phyloP scores from a whole-genome alignment of 1,140 invertebrate species.

The Oncopeltus fasciatus region DNA sequence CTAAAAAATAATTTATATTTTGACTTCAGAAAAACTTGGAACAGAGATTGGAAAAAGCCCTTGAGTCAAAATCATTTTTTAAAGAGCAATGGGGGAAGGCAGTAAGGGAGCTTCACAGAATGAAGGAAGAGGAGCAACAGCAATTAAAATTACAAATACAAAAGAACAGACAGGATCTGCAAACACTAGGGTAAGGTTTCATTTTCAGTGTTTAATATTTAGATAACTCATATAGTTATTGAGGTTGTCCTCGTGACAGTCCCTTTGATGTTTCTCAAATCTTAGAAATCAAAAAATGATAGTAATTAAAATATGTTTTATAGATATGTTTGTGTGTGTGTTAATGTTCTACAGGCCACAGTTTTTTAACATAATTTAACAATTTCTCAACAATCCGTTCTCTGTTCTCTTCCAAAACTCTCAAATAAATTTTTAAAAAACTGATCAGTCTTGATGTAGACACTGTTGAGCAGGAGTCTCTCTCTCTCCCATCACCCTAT shows the following conservation, averaged over 20 bases:
- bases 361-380: neutral
- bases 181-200: slow-evolving; percentile 7
- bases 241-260: neutral
- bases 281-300: neutral
- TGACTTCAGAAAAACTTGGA: slow-evolving; percentile 36
- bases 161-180: slow-evolving; percentile 13
- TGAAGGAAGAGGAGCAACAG: slow-evolving; percentile 27
- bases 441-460: no score
- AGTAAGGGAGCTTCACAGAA: slow-evolving; percentile 37
- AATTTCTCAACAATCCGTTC: no score
- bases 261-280: neutral
- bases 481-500: no score
- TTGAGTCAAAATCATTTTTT: slow-evolving; percentile 40
- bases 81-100: slow-evolving; percentile 43
- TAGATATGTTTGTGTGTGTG: neutral
- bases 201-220: no score
- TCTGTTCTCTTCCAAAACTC: no score
- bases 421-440: no score
- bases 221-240: neutral
- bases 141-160: slow-evolving; percentile 14
- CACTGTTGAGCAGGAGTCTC: no score
- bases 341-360: neutral
- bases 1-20: no score
- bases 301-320: neutral
- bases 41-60: slow-evolving; percentile 36